These are phyloP conservation scores for Nowickia ferox DNA, from an alignment of 2,888 invertebrate genomes.

Conservation along the genomic window DNA sequence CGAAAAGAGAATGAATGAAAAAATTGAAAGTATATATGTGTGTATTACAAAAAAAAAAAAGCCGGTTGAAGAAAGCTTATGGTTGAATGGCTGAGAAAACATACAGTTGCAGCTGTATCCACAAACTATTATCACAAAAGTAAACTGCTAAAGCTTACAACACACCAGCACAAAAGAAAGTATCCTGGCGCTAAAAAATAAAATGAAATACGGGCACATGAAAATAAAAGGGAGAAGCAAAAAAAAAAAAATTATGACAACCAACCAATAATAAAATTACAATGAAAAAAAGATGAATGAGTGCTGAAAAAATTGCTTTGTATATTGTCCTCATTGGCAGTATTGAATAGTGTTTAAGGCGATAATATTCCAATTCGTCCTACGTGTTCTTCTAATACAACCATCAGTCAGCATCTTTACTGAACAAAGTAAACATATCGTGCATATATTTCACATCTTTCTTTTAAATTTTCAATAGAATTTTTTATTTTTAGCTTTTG, in stretches of 20 bases:
- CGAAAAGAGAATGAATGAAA: background rate
- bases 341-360: conserved; percentile 44
- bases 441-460: background rate
- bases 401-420: conserved; percentile 1
- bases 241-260: background rate
- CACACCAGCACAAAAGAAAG: conserved; percentile 42
- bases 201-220: background rate
- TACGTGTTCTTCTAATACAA: background rate
- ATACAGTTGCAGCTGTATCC: conserved; percentile 81
- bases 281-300: background rate
- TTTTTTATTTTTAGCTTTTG: background rate
- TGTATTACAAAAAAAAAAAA: conserved; percentile 32
- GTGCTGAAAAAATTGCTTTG: conserved; percentile 9
- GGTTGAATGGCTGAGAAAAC: conserved; percentile 81
- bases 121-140: conserved; percentile 81
- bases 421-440: background rate
- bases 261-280: conserved; percentile 6
- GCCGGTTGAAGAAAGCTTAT: conserved; percentile 72
- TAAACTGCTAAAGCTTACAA: conserved; percentile 77
- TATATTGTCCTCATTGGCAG: conserved; percentile 27
- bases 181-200: conserved; percentile 23
- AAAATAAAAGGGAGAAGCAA: background rate
- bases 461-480: too few species aligned
- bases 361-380: conserved; percentile 33
- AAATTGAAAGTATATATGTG: background rate